phyloP scores from a whole-genome alignment of 2,888 invertebrate genomes.

The Lamellibrachia columna region DNA sequence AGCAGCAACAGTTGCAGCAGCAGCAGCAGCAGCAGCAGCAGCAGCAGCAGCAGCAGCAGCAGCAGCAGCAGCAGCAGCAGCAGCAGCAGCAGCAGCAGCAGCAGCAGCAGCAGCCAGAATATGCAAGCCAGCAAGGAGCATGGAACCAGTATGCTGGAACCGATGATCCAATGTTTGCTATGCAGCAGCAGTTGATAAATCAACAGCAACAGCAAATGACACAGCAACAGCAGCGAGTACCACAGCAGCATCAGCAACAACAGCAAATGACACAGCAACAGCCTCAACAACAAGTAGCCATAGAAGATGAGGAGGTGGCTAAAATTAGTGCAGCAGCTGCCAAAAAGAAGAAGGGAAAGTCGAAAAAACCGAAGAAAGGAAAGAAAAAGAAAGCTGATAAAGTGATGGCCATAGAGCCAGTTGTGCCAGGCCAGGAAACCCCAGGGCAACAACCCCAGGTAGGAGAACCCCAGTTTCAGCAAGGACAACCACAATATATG shows the following conservation, averaged over 20 bases:
- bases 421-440: neutral
- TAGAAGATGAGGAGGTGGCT: conserved; percentile 34
- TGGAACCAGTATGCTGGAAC: neutral
- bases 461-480: neutral
- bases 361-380: conserved; percentile 13
- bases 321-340: conserved; percentile 30
- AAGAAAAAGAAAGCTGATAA: conserved; percentile 22
- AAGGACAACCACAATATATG: neutral
- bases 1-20: neutral
- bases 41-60: neutral
- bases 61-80: neutral
- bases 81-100: neutral
- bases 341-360: conserved; percentile 26
- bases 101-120: neutral
- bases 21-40: neutral
- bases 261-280: neutral
- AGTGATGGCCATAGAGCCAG: neutral
- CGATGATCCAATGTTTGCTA: neutral
- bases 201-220: neutral
- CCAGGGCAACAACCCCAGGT: neutral
- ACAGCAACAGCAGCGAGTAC: neutral
- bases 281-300: neutral
- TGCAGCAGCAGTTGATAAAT: conserved; percentile 10
- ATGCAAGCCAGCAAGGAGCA: neutral
- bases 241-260: neutral